These are phyloP conservation scores for Endotricha flammealis DNA, from an alignment of 2,888 invertebrate genomes.

Conservation along the genomic window DNA sequence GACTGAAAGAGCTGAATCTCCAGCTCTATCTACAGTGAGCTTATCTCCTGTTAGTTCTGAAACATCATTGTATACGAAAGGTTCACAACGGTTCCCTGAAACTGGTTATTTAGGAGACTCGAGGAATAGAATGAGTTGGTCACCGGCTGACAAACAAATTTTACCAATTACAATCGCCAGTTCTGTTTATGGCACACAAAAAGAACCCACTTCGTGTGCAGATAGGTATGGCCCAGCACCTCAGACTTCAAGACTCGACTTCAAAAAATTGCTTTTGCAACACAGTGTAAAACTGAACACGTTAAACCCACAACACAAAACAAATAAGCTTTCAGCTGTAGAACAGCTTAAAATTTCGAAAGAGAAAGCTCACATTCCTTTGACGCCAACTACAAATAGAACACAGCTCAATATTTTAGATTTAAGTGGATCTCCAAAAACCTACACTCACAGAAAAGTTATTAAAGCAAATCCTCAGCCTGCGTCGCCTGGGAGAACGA, in stretches of 20 bases:
- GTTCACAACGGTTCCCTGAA: slow-evolving; percentile 74
- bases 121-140: slow-evolving; percentile 81
- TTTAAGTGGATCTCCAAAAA: slow-evolving; percentile 84
- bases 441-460: slow-evolving; percentile 80
- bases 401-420: slow-evolving; percentile 82
- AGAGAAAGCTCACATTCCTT: slow-evolving; percentile 62
- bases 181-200: slow-evolving; percentile 37
- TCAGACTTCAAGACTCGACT: slow-evolving; percentile 89
- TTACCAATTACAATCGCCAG: slow-evolving; percentile 38
- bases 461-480: slow-evolving; percentile 69
- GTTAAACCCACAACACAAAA: slow-evolving; percentile 73
- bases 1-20: slow-evolving; percentile 69
- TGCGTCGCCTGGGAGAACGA: slow-evolving; percentile 76
- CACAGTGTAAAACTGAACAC: slow-evolving; percentile 83
- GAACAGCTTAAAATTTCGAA: slow-evolving; percentile 85
- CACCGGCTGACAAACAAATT: slow-evolving; percentile 69
- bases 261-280: slow-evolving; percentile 87
- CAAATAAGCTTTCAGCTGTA: slow-evolving; percentile 84
- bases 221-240: slow-evolving; percentile 81
- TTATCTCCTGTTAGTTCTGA: slow-evolving; percentile 74
- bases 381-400: slow-evolving; percentile 47
- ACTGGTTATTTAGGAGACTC: slow-evolving; percentile 80
- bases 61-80: slow-evolving; percentile 58
- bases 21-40: slow-evolving; percentile 62
- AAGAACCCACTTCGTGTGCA: slow-evolving; percentile 71